Evolutionary conservation across 2,113 vertebrate species (phyloP), one percentile per base, ranked within the genome.

Genomic region (Strix aluco): DNA sequence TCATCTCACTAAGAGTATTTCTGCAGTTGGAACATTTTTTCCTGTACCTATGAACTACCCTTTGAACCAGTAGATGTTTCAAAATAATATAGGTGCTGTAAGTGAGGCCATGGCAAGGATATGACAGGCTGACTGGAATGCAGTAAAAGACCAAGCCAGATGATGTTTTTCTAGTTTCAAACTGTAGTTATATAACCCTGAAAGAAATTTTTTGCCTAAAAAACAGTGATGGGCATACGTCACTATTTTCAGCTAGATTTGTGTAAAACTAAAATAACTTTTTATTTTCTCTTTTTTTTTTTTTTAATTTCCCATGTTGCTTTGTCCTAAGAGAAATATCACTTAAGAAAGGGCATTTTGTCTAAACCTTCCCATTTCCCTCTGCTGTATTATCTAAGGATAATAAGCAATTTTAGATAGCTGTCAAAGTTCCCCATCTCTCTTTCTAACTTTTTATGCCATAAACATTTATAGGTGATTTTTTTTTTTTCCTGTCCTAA

Each of bases 11-110:
- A 63, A 75, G 63, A 70, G 30, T 88, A 58, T 94, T 92, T 92
- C 81, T 91, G 70, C 59, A 59, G 62, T 22, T 91, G 57, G 55
- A 89, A 92, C 54, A n/a, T 36, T 91, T 92, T 85, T 93, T 91
- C 78, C 46, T 85, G 49, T 52, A 82, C 83, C 40, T 88, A 34
- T 79, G 86, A 88, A 81, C 92, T 94, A 74, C 52, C 67, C 89
- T 95, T 78, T 94, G 95, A 97, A 96, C 52, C 61, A 70, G 47
- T 86, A 96, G 96, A 90, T 67, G 57, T 91, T 95, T 95, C 81
- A 93, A 95, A 96, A 93, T 79, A 91, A 84, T 59, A 61, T 32
- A 70, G 80, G 71, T 89, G 38, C 86, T 92, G 58, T 81, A 87
- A 93, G 85, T 40, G 86, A 96, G 71, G 34, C 40, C 79, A 61